These are phyloP conservation scores for Mormyrops attenuatus DNA, from an alignment of 2,797 vertebrate genomes.

Conservation along the genomic window DNA sequence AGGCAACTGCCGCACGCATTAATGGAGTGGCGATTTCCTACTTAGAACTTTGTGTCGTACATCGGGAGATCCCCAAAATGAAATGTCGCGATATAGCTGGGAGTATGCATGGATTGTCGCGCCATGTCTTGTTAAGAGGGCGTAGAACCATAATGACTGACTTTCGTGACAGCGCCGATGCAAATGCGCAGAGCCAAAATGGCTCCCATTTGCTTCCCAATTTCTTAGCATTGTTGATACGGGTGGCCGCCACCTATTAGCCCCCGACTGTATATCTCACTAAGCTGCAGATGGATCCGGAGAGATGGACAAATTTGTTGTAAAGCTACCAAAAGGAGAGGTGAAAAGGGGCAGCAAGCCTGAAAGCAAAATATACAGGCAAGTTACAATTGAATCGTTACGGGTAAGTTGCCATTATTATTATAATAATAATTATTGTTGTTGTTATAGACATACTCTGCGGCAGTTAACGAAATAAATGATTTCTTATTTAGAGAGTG, in stretches of 20 bases:
- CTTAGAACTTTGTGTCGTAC: neutral
- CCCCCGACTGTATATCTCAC: neutral
- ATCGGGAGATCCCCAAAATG: neutral
- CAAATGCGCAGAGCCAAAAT: neutral
- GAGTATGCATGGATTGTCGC: neutral
- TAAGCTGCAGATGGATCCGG: neutral
- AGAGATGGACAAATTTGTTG: conserved; percentile 80
- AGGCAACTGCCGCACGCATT: neutral
- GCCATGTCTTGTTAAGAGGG: neutral
- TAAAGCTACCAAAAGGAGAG: conserved; percentile 58
- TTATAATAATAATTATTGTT: neutral
- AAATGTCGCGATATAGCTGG: neutral
- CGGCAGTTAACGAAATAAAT: neutral
- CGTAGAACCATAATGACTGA: neutral
- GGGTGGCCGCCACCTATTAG: neutral
- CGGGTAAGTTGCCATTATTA: conserved; percentile 57
- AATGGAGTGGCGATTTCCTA: neutral
- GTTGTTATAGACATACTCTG: neutral
- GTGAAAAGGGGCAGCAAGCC: conserved; percentile 45
- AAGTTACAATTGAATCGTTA: conserved; percentile 79
- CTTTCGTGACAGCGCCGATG: neutral
- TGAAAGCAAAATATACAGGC: conserved; percentile 63
- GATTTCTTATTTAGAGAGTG: conserved; percentile 70
- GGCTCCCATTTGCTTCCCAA: neutral
- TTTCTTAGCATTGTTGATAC: neutral